Conservation (phyloP, 1,140 invertebrate species). For the Trachelipus rathkii region DNA sequence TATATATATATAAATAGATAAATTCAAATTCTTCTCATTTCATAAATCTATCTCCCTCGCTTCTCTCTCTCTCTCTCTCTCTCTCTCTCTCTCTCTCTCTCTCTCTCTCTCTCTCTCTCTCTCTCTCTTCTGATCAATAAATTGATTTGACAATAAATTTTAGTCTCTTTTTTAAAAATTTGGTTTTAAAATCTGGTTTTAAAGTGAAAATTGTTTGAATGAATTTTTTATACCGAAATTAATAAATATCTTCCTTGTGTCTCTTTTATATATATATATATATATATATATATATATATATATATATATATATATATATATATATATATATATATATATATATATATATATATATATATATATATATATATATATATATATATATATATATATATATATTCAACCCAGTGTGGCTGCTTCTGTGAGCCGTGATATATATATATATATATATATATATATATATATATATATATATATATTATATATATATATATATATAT, state of each 20-base stretch:
- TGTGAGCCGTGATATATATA: too few relatives aligned
- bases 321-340: slow-evolving; percentile 24
- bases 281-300: background rate
- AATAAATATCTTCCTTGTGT: too few relatives aligned
- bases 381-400: slow-evolving; percentile 24
- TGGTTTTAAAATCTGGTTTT: too few relatives aligned
- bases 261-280: too few relatives aligned
- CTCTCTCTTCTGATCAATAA: background rate
- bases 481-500: slow-evolving; percentile 18
- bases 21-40: background rate
- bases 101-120: background rate
- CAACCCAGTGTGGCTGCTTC: too few relatives aligned
- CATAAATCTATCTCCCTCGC: too few relatives aligned
- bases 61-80: background rate
- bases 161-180: too few relatives aligned
- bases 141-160: too few relatives aligned
- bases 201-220: too few relatives aligned
- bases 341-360: slow-evolving; percentile 15
- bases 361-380: slow-evolving; percentile 2
- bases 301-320: slow-evolving; percentile 14
- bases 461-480: slow-evolving; percentile 1
- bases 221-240: too few relatives aligned
- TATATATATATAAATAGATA: background rate
- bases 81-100: background rate
- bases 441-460: slow-evolving; percentile 15